Evolutionary conservation across 2,888 invertebrate species (phyloP), one percentile per base, ranked within the genome.

Genomic region (Tiphia femorata): DNA sequence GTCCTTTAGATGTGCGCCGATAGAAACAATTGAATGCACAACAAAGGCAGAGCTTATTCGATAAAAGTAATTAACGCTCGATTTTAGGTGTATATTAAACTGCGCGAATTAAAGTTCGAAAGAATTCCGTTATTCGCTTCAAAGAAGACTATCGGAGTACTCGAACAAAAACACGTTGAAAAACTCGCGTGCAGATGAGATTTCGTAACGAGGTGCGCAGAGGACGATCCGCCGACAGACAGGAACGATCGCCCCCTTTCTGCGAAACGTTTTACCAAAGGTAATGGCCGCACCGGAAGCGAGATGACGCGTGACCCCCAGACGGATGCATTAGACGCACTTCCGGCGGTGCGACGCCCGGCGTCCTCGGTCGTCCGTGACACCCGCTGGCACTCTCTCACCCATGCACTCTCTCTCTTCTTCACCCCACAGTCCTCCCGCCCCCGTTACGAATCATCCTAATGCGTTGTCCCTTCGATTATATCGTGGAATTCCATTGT

Each of bases 251-350:
- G 27, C 64, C 60, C 57, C 69, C 64, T 58, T 53, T 59, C 50
- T 58, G 53, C 72, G 64, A 68, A 62, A 58, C 71, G 58, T 62
- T 70, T 70, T 64, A 68, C 70, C 68, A 71, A 73, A 73, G 76
- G 73, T 81, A 82, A 82, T 82, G 81, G 79, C 75, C 69, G 72
- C 72, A 69, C 76, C 79, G 82, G 82, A 82, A 82, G 77, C 76
- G 77, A 72, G 79, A 78, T 78, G 81, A 78, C 82, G 80, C 80
- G 81, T 80, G 81, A 81, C 81, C 82, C 37, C 81, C 77, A 82
- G 81, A 81, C 86, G 86, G 86, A 87, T 87, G 86, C 87, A 87
- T 87, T 87, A 87, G 87, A 86, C 86, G 86, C 85, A 86, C 87
- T 86, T 87, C 87, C 87, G 86, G 86, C 68, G 68, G 78, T 72